phyloP scores from a whole-genome alignment of 2,797 vertebrate species.

The Phyllotis vaccarum region DNA sequence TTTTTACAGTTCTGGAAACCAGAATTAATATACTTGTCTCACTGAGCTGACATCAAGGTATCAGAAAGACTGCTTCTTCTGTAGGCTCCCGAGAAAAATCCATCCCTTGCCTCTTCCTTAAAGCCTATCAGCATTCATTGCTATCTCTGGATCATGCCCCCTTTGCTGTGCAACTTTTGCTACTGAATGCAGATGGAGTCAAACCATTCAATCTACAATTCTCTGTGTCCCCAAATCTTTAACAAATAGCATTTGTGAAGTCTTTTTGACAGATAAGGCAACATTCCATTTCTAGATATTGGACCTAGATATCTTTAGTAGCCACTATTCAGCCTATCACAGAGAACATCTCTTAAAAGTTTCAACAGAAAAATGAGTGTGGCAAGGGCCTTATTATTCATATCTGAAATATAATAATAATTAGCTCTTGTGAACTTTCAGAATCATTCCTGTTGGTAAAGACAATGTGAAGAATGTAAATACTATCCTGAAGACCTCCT shows the following conservation, averaged over 20 bases:
- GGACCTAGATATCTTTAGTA: background rate
- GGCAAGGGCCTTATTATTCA: slow-evolving; percentile 8
- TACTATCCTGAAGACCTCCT: background rate
- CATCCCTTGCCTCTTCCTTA: background rate
- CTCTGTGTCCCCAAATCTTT: background rate
- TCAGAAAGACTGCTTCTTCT: background rate
- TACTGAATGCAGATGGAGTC: background rate
- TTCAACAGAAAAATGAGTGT: background rate
- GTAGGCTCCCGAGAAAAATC: background rate
- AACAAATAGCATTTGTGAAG: background rate
- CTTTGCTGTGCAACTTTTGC: background rate
- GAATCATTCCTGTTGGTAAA: background rate
- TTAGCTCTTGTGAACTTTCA: slow-evolving; percentile 6
- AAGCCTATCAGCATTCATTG: background rate
- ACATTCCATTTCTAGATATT: slow-evolving; percentile 21
- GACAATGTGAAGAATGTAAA: background rate
- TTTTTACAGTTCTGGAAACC: background rate
- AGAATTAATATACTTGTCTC: slow-evolving; percentile 21
- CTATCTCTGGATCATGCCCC: background rate
- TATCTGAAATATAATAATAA: background rate
- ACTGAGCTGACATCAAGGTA: background rate
- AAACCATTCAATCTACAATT: slow-evolving; percentile 1
- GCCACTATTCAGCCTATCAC: background rate
- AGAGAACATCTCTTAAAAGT: background rate
- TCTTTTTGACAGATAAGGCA: background rate